Evolutionary conservation across 2,113 vertebrate genomes (phyloP), one percentile per base, ranked within the genome.

Genomic region (Lophotis ruficrista): DNA sequence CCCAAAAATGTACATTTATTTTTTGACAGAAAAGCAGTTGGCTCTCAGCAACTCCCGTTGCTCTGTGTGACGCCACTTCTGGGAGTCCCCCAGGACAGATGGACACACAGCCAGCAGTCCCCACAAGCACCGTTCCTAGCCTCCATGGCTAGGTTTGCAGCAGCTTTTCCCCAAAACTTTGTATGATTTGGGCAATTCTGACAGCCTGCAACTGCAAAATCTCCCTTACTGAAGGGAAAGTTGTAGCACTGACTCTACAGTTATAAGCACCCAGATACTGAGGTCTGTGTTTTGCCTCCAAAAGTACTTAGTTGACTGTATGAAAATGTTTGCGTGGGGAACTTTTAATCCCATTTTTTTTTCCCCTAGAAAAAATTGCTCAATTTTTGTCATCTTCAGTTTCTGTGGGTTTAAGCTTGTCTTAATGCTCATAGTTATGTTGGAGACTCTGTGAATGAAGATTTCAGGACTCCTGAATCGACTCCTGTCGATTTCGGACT

Each of bases 1-100:
- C 7, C 12, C 18, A 54, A 79, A 69, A 43, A 16, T 1, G 2
- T 33, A 19, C 16, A 18, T 38, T 37, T 14, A 17, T 31, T 45
- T 72, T 91, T 80, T 77, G 3, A 12, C 8, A 76, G 70, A 71
- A 61, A 71, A 82, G 1, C 30, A 53, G 61, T 25, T 4, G 7
- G 24, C 13, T 68, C 19, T 66, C 60, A 60, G 38, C 75, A 58
- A 24, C 6, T 75, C 8, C 6, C 6, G 23, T 75, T 78, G 15
- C 24, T 78, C 13, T 47, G 23, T 30, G 17, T 54, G 18, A 54
- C 0, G 0, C 0, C 0, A 1, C 24, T 75, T 62, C 38, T 20
- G 14, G 65, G 33, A 3, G 6, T 50, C 7, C 30, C 8, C 10
- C 14, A 24, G 28, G 28, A 48, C 28, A 51, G 37, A 56, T 0